Base-by-base conservation (phyloP, 2,888 invertebrate genomes). In the Mechanitis mazaeus region DNA sequence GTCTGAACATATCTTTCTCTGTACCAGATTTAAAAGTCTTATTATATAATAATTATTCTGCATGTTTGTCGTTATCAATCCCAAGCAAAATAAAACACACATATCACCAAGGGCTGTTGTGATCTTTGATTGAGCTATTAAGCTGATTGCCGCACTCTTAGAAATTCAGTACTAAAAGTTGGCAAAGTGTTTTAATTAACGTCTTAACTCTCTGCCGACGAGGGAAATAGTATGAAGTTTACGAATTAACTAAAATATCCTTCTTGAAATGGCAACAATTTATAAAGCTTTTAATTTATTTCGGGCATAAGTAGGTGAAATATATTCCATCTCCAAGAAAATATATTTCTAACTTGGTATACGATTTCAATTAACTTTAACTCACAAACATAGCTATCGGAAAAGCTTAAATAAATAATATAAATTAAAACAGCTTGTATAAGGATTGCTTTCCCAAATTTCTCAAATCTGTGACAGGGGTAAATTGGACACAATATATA, bases 171-270 rank as follows among this genome's bases (percentile, higher is more conserved):
- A 85, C 82, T 85, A 81, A 87, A 87, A 88, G 85, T 87, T 87
- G 75, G 78, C 76, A 81, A 87, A 88, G 84, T 85, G 88, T 85
- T 89, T 88, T 86, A 87, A 88, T 88, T 87, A 88, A 87, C 85
- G 84, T 85, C 84, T 83, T 81, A 84, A 84, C 82, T 87, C 81
- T 75, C 76, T 80, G 79, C 80, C 80, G 77, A 81, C 77, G 78
- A 79, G 79, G 77, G 77, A 75, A 83, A 81, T 81, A 80, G 76
- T 83, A 82, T 82, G 81, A 85, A 87, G 84, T 87, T 88, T 86
- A 83, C 84, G 84, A 86, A 86, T 86, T 86, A 87, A 87, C 81
- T 85, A 80, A 81, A 85, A 84, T 86, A 85, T 84, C 82, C 84
- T 83, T 66, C 67, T 70, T 65, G 64, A 69, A 67, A 69, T 60